Evolutionary conservation across 2,888 invertebrate species (phyloP), one percentile per base, ranked within the genome.

Genomic region (Sisyra nigra): DNA sequence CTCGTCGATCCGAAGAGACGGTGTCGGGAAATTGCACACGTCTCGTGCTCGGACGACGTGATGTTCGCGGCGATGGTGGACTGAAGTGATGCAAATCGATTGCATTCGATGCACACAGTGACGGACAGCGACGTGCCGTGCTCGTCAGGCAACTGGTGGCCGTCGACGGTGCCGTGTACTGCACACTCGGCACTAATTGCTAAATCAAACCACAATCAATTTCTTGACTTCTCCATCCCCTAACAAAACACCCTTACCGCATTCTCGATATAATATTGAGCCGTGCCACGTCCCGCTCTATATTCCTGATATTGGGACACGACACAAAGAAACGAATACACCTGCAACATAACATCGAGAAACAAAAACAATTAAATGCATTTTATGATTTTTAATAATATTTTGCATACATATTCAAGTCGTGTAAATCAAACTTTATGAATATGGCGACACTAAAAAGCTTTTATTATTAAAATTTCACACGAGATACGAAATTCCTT

Each of bases 301-400:
- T 84, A 80, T 55, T 85, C 85, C 62, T 88, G 88, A 56, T 83
- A 86, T 60, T 87, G 87, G 4, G 87, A 87, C 55, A 86, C 72
- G 45, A 88, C 87, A 65, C 87, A 87, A 45, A 86, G 68, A 60
- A 86, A 66, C 48, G 82, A 77, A 62, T 88, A 88, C 30, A 82
- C 66, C 87, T 88, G 68, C 37, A 63, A 62, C n/a, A n/a, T n/a
- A n/a, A n/a, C n/a, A n/a, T n/a, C n/a, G n/a, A n/a, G n/a, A 24
- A 24, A 7, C 5, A 24, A 24, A 24, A 24, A 24, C 7, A 24
- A 24, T 5, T 24, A 24, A 24, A 24, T 5, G 7, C 24, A 7
- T 24, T 7, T 24, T 24, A 24, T 7, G 7, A 24, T 24, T 24
- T 24, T 24, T 24, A 3, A 24, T 24, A 24, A 3, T 24, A 24